These are phyloP conservation scores for Caenorhabditis doughertyi DNA, from an alignment of 2,888 invertebrate genomes.

Conservation along the genomic window DNA sequence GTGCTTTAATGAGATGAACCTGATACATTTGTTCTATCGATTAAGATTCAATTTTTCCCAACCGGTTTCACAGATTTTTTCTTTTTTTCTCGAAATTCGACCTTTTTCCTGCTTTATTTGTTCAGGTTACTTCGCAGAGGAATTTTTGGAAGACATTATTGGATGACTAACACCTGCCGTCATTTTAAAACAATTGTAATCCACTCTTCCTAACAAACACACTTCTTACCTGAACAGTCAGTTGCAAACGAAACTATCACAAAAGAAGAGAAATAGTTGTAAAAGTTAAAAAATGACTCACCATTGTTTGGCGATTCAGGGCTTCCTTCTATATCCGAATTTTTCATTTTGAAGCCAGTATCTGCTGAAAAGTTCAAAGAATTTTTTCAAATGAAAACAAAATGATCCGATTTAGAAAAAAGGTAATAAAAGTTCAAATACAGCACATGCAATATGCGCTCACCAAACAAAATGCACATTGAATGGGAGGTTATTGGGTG, in stretches of 20 bases:
- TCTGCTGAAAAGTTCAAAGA: constrained; percentile 38
- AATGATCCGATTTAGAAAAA: constrained; percentile 18
- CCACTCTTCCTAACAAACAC: constrained; percentile 18
- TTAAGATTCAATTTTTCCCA: background rate
- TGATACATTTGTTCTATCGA: no score
- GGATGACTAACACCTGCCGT: constrained; percentile 39
- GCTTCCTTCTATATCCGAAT: constrained; percentile 31
- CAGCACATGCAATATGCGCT: constrained; percentile 14
- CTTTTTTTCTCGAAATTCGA: constrained; percentile 1
- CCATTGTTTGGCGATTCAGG: constrained; percentile 55
- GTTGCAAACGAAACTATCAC: constrained; percentile 25
- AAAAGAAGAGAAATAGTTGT: constrained; percentile 4
- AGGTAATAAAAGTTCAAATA: constrained; percentile 44
- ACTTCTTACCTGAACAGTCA: constrained; percentile 5
- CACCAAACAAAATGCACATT: constrained; percentile 54
- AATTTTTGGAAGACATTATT: constrained; percentile 11
- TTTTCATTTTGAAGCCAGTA: constrained; percentile 55
- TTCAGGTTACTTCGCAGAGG: constrained; percentile 23
- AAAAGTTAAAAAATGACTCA: constrained; percentile 33
- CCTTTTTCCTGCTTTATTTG: constrained; percentile 10
- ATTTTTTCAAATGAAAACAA: background rate
- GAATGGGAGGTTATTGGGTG: constrained; percentile 53
- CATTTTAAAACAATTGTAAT: constrained; percentile 47
- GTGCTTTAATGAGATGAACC: no score
- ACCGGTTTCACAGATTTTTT: background rate